A percentile compares a stretch with the other conserved stretches of the same genome.
Conservation (phyloP, 64 coral and sea anemone genomes). For the Astreopora myriophthalma region DNA sequence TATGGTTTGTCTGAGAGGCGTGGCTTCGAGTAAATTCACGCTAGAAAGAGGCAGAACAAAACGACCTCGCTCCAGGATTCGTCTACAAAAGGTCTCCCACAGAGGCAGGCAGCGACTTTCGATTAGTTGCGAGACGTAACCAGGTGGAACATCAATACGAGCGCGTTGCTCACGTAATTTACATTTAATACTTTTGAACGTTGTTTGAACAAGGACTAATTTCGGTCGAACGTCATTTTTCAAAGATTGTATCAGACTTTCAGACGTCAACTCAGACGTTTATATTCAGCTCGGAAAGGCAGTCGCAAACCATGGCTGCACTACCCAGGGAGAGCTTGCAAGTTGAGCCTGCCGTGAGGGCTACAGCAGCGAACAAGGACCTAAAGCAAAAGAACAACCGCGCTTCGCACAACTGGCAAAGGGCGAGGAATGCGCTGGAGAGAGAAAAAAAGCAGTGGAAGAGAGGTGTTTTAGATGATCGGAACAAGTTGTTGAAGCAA, state of each 20-base stretch:
- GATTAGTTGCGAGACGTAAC: not conserved
- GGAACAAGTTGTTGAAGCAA: slow-evolving; percentile 24
- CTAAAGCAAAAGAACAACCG: slow-evolving; percentile 28
- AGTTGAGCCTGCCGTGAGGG: slow-evolving; percentile 21
- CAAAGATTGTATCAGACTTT: not conserved
- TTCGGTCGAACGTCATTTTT: not conserved
- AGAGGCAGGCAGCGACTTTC: not conserved
- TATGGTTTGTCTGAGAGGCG: not conserved
- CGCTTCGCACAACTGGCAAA: slow-evolving; percentile 20
- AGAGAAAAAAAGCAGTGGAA: not conserved
- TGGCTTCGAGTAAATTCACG: slow-evolving; percentile 3
- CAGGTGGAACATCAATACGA: not conserved
- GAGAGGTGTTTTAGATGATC: not conserved
- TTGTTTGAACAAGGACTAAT: not conserved
- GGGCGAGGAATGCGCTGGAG: not conserved
- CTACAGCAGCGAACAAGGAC: slow-evolving; percentile 1
- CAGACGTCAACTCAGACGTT: slow-evolving; percentile 22
- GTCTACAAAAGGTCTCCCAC: not conserved
- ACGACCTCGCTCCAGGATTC: not conserved
- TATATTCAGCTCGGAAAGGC: not conserved
- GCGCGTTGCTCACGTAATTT: not conserved
- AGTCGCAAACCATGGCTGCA: not conserved
- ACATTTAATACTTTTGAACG: not conserved
- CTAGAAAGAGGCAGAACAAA: not conserved
- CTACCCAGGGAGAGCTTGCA: slow-evolving; percentile 15